Percentiles rank a stretch among this genome's conserved stretches.
These are phyloP conservation scores for Phengaris alcon DNA, from an alignment of 2,888 invertebrate species.

Conservation along the genomic window DNA sequence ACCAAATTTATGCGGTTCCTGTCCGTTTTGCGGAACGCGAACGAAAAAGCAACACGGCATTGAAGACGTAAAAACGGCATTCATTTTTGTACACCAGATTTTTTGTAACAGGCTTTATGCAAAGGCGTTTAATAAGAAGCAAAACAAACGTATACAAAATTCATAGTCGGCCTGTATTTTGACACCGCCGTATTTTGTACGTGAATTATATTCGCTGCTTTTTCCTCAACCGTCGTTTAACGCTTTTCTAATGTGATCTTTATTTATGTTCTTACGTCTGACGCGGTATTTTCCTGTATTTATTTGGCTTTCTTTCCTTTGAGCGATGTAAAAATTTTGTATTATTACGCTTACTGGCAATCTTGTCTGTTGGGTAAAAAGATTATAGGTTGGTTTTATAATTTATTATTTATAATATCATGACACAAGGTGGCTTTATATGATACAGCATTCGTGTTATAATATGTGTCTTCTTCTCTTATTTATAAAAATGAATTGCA, in stretches of 20 bases:
- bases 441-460: too few relatives aligned
- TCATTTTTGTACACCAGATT: constrained; percentile 20
- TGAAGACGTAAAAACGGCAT: constrained; percentile 13
- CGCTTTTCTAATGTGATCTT: constrained; percentile 42
- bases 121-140: constrained; percentile 41
- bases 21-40: neutral
- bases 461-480: too few relatives aligned
- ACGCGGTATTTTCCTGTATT: constrained; percentile 18
- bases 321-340: constrained; percentile 12
- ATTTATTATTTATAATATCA: neutral
- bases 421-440: neutral
- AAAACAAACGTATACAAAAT: constrained; percentile 41
- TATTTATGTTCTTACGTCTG: constrained; percentile 40
- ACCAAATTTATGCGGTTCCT: constrained; percentile 8
- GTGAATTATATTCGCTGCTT: constrained; percentile 43
- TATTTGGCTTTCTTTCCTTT: constrained; percentile 30
- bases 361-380: constrained; percentile 11
- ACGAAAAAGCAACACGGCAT: constrained; percentile 13
- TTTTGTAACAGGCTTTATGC: constrained; percentile 23
- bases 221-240: constrained; percentile 42
- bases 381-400: neutral
- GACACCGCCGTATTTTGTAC: constrained; percentile 45
- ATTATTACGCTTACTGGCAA: constrained; percentile 2
- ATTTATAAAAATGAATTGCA: too few relatives aligned
- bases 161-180: constrained; percentile 43